These are phyloP conservation scores for Pseudomyrmex pallidus DNA, from an alignment of 1,140 invertebrate genomes.

Conservation along the genomic window DNA sequence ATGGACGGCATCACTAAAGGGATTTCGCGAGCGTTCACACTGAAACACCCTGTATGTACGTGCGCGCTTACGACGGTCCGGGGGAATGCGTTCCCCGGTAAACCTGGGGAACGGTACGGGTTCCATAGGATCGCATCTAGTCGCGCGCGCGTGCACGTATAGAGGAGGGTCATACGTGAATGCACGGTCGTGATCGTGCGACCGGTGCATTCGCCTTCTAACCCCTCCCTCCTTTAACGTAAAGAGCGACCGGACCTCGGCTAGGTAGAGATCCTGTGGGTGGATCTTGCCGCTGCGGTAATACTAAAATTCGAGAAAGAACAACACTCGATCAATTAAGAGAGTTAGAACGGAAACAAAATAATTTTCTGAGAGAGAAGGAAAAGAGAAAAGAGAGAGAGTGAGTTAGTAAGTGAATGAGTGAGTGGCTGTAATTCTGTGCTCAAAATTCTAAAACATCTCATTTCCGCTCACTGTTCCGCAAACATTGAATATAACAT, in stretches of 20 bases:
- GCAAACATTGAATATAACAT: too few relatives aligned
- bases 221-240: constrained; percentile 11
- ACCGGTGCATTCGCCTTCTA: constrained; percentile 16
- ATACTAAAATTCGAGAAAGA: not conserved
- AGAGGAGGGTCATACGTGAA: constrained; percentile 50
- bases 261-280: constrained; percentile 68
- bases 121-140: constrained; percentile 38
- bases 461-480: too few relatives aligned
- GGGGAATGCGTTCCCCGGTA: constrained; percentile 62
- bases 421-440: too few relatives aligned
- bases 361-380: too few relatives aligned
- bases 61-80: constrained; percentile 68
- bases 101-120: constrained; percentile 54
- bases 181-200: constrained; percentile 36
- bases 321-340: too few relatives aligned
- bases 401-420: too few relatives aligned
- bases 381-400: too few relatives aligned
- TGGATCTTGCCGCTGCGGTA: constrained; percentile 59
- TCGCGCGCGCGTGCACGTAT: not conserved
- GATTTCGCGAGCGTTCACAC: constrained; percentile 50
- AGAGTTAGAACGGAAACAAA: too few relatives aligned
- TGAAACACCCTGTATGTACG: constrained; percentile 61
- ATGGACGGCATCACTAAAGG: constrained; percentile 28
- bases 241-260: constrained; percentile 60
- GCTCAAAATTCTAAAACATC: too few relatives aligned